Conservation (phyloP, 1,140 invertebrate species). For the Belonocnema kinseyi region DNA sequence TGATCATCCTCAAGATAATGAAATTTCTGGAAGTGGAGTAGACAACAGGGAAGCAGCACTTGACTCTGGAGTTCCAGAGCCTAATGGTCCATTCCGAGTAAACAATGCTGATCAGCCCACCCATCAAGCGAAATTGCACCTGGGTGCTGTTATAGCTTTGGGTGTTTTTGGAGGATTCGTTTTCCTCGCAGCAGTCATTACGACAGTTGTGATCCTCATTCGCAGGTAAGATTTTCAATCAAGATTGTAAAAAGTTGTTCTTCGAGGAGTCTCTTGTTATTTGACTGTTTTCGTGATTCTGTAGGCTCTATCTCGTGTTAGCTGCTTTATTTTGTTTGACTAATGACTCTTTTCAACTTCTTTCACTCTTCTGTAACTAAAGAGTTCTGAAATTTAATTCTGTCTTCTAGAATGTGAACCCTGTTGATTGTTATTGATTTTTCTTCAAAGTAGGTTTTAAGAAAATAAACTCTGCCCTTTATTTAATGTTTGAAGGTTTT, state of each 20-base stretch:
- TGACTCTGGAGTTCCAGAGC: slow-evolving; percentile 80
- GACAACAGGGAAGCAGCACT: slow-evolving; percentile 75
- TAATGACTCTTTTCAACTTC: slow-evolving; percentile 52
- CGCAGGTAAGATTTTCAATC: slow-evolving; percentile 82
- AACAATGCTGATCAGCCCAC: slow-evolving; percentile 80
- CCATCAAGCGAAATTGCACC: slow-evolving; percentile 85
- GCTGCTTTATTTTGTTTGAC: slow-evolving; percentile 49
- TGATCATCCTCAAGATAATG: slow-evolving; percentile 77
- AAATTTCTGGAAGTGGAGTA: slow-evolving; percentile 77
- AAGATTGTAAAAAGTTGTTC: background rate
- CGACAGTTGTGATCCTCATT: slow-evolving; percentile 91
- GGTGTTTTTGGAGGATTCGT: slow-evolving; percentile 94
- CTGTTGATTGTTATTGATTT: background rate
- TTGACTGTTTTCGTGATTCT: slow-evolving; percentile 38
- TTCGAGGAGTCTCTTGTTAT: background rate
- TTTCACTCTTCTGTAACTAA: slow-evolving; percentile 47
- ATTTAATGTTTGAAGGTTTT: background rate
- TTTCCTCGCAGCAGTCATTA: slow-evolving; percentile 91
- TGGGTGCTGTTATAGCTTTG: slow-evolving; percentile 91
- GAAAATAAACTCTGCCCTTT: background rate
- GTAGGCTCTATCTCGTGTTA: slow-evolving; percentile 48
- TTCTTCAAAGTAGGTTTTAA: background rate
- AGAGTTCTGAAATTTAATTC: slow-evolving; percentile 23
- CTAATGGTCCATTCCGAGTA: slow-evolving; percentile 80
- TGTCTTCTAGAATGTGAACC: background rate